phyloP scores from a whole-genome alignment of 2,797 vertebrate species.

The Chelon auratus region DNA sequence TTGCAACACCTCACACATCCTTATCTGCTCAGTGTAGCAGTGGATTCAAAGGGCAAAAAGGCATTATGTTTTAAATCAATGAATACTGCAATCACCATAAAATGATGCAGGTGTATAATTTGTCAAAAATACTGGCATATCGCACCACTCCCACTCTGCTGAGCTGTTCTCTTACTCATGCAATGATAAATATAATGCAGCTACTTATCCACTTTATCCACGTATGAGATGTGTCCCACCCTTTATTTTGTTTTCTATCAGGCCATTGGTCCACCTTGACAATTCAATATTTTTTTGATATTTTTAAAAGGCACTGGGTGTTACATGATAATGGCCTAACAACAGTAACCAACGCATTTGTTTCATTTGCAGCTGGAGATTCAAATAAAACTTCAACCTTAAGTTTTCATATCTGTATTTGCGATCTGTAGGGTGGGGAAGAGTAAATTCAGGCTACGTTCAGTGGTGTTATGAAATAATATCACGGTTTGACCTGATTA shows the following conservation, averaged over 20 bases:
- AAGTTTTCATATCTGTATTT: neutral
- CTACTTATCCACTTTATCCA: neutral
- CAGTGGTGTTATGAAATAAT: conserved; percentile 3
- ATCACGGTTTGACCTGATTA: neutral
- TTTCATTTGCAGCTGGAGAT: neutral
- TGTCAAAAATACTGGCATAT: neutral
- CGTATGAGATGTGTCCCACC: conserved; percentile 30
- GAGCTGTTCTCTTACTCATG: neutral
- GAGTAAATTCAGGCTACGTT: neutral
- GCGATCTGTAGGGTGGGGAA: conserved; percentile 14
- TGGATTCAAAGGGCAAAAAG: neutral
- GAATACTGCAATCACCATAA: neutral
- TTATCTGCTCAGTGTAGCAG: neutral
- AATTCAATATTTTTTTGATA: neutral
- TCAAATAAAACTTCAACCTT: neutral
- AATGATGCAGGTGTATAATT: neutral
- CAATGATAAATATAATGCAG: neutral
- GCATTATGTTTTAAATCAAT: neutral
- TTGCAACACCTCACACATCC: too few species aligned
- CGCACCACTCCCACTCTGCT: neutral
- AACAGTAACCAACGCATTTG: neutral
- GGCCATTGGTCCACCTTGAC: conserved; percentile 3
- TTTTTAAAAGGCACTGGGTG: neutral
- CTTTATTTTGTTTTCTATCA: conserved; percentile 20
- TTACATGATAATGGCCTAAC: neutral